These are phyloP conservation scores for Onthophagus sagittarius DNA, from an alignment of 2,888 invertebrate species.

Conservation along the genomic window DNA sequence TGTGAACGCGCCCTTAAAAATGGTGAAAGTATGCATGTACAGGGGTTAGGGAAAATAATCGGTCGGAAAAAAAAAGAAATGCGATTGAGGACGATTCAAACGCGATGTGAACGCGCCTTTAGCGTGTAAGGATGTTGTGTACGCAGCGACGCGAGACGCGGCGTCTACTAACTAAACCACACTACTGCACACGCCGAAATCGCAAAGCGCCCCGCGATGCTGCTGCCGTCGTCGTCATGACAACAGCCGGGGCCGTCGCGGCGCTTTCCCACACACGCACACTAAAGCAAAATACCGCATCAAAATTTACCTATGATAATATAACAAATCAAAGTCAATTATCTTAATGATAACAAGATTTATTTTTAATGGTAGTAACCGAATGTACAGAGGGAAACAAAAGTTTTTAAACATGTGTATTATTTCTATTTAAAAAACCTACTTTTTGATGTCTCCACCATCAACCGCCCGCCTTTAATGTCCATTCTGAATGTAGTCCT, in stretches of 20 bases:
- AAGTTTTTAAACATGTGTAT: too few species aligned
- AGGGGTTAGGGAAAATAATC: neutral
- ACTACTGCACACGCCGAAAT: neutral
- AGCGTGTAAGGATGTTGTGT: neutral
- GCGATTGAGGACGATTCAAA: too few species aligned
- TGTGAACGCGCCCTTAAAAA: neutral
- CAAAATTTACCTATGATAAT: neutral
- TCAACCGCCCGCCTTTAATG: too few species aligned
- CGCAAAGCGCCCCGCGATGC: constrained; percentile 2
- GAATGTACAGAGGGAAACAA: too few species aligned
- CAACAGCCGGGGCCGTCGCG: constrained; percentile 18
- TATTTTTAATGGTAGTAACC: too few species aligned
- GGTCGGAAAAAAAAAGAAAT: neutral
- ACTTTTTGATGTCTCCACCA: too few species aligned
- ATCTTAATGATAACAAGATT: too few species aligned
- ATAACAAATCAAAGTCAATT: neutral
- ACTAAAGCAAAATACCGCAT: neutral
- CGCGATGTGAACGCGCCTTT: neutral
- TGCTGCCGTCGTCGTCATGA: constrained; percentile 19
- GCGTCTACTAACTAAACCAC: neutral
- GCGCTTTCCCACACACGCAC: neutral
- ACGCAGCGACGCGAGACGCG: neutral
- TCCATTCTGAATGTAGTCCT: too few species aligned
- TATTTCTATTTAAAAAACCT: too few species aligned
- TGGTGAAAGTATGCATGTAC: neutral